Evolutionary conservation across 2,888 invertebrate genomes (phyloP).

Genomic region (Formica aserva): DNA sequence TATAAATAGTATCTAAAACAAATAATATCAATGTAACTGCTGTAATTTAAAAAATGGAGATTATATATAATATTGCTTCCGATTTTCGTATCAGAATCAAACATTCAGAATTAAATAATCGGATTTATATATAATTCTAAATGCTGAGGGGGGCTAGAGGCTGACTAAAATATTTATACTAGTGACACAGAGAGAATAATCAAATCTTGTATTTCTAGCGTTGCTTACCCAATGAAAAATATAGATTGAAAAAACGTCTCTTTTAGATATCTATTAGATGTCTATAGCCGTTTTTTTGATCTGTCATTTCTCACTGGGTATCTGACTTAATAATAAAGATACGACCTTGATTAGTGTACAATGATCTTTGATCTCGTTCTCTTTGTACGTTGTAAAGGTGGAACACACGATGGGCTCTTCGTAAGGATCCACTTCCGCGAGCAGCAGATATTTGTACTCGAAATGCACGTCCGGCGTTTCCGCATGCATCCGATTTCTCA

Average conservation of each 20-base stretch:
- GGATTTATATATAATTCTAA: neutral
- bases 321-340: neutral
- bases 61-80: neutral
- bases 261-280: too few relatives aligned
- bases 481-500: constrained; percentile 78
- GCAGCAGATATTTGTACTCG: constrained; percentile 81
- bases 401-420: constrained; percentile 80
- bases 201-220: neutral
- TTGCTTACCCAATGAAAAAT: too few relatives aligned
- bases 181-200: neutral
- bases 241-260: too few relatives aligned
- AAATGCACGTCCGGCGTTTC: constrained; percentile 81
- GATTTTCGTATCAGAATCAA: neutral
- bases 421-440: constrained; percentile 77
- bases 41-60: neutral
- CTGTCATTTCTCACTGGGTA: too few relatives aligned
- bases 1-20: neutral
- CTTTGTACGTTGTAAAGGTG: constrained; percentile 80
- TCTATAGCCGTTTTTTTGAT: too few relatives aligned
- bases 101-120: neutral
- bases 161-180: neutral
- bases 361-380: constrained; percentile 80
- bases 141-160: neutral
- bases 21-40: constrained; percentile 16
- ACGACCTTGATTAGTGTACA: constrained; percentile 81